These are phyloP conservation scores for Nomada ferruginata DNA, from an alignment of 2,888 invertebrate genomes.

Conservation along the genomic window DNA sequence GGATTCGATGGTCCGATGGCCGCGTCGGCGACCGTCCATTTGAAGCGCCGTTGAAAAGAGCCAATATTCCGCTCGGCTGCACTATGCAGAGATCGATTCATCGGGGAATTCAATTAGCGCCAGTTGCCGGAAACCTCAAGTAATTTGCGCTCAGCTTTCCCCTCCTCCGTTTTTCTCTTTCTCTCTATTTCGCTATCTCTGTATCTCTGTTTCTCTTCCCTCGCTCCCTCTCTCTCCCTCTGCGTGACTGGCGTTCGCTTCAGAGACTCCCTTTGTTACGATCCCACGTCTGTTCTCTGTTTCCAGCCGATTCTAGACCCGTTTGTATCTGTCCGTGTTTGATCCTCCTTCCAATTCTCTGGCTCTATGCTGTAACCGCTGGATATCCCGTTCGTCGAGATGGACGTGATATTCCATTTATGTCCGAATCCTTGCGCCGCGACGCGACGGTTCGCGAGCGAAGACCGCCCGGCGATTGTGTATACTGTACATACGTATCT, in stretches of 20 bases:
- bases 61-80: slow-evolving; percentile 78
- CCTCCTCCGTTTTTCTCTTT: not conserved
- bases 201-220: not conserved
- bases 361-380: not conserved
- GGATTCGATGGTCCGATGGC: slow-evolving; percentile 48
- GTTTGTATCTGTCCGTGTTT: slow-evolving; percentile 34
- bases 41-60: slow-evolving; percentile 76
- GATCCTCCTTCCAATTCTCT: slow-evolving; percentile 28
- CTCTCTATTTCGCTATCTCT: slow-evolving; percentile 1
- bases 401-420: slow-evolving; percentile 26
- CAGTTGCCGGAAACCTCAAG: slow-evolving; percentile 82
- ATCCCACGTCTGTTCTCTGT: slow-evolving; percentile 32
- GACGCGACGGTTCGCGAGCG: no score
- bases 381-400: slow-evolving; percentile 11
- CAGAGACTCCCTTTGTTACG: slow-evolving; percentile 43
- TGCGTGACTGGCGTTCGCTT: not conserved
- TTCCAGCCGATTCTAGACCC: slow-evolving; percentile 14
- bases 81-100: slow-evolving; percentile 79
- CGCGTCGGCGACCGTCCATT: slow-evolving; percentile 62
- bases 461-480: not conserved
- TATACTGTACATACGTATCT: not conserved
- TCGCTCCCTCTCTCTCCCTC: not conserved
- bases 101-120: slow-evolving; percentile 82
- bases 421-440: not conserved
- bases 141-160: slow-evolving; percentile 75